Base-by-base conservation (phyloP, 1,140 invertebrate species). In the Drosophila lacteicornis region DNA sequence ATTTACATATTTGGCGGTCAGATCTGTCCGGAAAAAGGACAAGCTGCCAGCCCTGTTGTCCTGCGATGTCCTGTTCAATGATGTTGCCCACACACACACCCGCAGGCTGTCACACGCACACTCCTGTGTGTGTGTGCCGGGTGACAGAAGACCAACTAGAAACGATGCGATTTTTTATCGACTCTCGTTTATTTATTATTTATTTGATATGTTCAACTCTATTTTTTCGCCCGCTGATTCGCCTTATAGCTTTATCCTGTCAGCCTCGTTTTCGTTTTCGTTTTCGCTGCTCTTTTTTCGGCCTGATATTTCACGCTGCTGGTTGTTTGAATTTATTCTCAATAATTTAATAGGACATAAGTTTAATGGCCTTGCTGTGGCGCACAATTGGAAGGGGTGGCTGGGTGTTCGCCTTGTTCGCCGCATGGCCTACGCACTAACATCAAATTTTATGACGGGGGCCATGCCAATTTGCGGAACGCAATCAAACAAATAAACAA, bases 341-440 rank as follows among this genome's bases (percentile, higher is more conserved):
- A 82, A 82, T 82, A 82, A 82, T 82, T 82, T 82, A 82, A 82
- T 82, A 75, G 71, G 67, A 82, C 75, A 82, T 82, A 62, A 78
- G 80, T 82, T 82, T 82, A 78, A 82, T 82, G 79, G 80, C 73
- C 68, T 82, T 67, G 61, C 79, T 79, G 79, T 55, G 74, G 79
- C 67, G 50, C 59, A 51, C 46, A 58, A 45, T 19, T 15, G 79
- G 60, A 60, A 55, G 62, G 65, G 62, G 58, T 45, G 8, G 22
- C 22, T 25, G 22, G 22, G 22, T 22, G 22, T 22, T 22, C 22
- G 22, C 17, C 27, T 5, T 2, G 8, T 30, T 13, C 30, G 22
- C 51, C 43, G 33, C 58, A 42, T 49, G 58, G 73, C 70, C 74
- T 78, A 77, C 75, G 75, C 74, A 77, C 75, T 77, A 68, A 75